A percentile compares a stretch with the other conserved stretches of the same genome.
phyloP scores from a whole-genome alignment of 1,140 invertebrate genomes.

The Drosophila bipectinata region DNA sequence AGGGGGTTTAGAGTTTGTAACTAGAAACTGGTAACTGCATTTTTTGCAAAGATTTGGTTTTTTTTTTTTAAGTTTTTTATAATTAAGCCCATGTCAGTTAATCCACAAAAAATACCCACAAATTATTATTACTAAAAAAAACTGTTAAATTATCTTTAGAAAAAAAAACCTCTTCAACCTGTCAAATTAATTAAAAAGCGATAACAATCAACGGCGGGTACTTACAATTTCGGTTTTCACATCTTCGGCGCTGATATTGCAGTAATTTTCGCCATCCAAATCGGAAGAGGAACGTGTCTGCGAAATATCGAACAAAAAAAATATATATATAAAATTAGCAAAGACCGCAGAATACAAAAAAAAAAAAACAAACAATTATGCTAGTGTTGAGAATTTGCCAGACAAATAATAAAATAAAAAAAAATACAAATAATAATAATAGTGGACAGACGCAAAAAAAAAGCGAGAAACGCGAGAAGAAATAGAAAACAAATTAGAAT shows the following conservation, averaged over 20 bases:
- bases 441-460: slow-evolving; percentile 26
- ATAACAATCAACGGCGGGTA: slow-evolving; percentile 45
- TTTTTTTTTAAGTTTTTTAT: background rate
- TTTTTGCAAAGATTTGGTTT: background rate
- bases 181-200: slow-evolving; percentile 50
- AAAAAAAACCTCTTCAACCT: slow-evolving; percentile 13
- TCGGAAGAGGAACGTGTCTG: slow-evolving; percentile 79
- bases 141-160: slow-evolving; percentile 5
- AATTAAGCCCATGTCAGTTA: background rate
- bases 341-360: slow-evolving; percentile 25
- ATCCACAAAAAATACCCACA: slow-evolving; percentile 4
- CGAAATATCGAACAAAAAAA: slow-evolving; percentile 46
- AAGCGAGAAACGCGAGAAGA: slow-evolving; percentile 15
- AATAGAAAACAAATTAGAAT: slow-evolving; percentile 73
- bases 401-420: slow-evolving; percentile 66
- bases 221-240: slow-evolving; percentile 84
- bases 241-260: slow-evolving; percentile 82
- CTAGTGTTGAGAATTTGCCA: slow-evolving; percentile 64
- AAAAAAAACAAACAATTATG: slow-evolving; percentile 53
- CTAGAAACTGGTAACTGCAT: background rate
- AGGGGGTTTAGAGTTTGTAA: slow-evolving; percentile 1
- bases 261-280: slow-evolving; percentile 78
- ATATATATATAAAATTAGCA: slow-evolving; percentile 58
- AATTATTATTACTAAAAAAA: slow-evolving; percentile 31
- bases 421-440: slow-evolving; percentile 40